Base-by-base conservation (phyloP, 1,140 invertebrate species). In the Drosophila nikananu region DNA sequence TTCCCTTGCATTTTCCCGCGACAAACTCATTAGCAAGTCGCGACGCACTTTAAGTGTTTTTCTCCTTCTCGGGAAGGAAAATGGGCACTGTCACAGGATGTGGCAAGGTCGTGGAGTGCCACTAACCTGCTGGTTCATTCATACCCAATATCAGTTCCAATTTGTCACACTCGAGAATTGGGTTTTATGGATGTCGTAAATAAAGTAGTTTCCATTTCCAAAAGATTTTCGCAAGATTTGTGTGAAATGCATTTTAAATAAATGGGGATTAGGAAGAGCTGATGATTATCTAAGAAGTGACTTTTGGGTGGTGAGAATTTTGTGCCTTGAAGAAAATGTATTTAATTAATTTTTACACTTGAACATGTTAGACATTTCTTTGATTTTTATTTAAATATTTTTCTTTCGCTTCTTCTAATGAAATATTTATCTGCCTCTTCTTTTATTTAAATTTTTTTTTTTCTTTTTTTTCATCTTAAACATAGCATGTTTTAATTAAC, bases 1-100 rank as follows among this genome's bases (percentile, higher is more conserved):
- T 66, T 46, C 21, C 6, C 15, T 48, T 49, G 23, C 51, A 1
- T 1, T 37, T 37, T 37, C 64, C 68, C 77, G 66, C 57, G 64
- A 77, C 57, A 76, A 77, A 81, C 77, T 89, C 84, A 89, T 89
- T 89, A 89, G 81, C 81, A 81, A 83, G 84, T 90, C 84, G 84
- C 86, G 84, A 90, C 84, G 70, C 61, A 55, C 42, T 61, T 78
- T 84, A 90, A 89, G 84, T 89, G 84, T 64, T 83, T 83, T 61
- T 80, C 49, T 46, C 42, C 41, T 42, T 51, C 25, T 49, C 23
- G 49, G 58, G 17, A 63, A 57, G 72, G 51, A 49, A 75, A 46
- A 60, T 83, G 75, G 82, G 83, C 78, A 27, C 17, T 46, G 12
- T 3, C 42, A 19, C 44, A 39, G 37, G 46, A 72, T 61, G 54